Conservation (phyloP, 2,888 invertebrate species). For the Alloscopus bannaensis region DNA sequence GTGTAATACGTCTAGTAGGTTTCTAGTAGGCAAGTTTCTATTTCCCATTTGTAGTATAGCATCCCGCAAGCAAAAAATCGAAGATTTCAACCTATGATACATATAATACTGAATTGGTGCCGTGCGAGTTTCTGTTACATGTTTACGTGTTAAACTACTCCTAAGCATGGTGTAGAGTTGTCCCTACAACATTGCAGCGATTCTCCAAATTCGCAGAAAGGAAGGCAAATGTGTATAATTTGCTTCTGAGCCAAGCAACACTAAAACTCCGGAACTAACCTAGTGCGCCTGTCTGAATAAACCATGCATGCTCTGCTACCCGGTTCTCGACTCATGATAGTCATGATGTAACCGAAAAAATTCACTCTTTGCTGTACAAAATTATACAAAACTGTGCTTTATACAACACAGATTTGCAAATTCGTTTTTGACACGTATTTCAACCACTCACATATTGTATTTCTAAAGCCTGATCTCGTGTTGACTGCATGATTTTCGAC, state of each 20-base stretch:
- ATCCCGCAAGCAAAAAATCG: background rate
- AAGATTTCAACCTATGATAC: background rate
- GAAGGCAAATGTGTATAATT: background rate
- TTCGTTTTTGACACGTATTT: too few species aligned
- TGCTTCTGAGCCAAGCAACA: too few species aligned
- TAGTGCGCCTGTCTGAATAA: constrained; percentile 50
- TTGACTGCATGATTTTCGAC: constrained; percentile 48
- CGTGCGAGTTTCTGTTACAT: too few species aligned
- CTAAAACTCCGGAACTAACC: too few species aligned
- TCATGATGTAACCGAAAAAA: background rate
- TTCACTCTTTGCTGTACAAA: background rate
- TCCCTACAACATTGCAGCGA: too few species aligned
- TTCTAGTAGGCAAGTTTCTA: background rate
- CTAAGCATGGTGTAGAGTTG: too few species aligned
- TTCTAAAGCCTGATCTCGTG: constrained; percentile 48
- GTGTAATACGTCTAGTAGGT: background rate
- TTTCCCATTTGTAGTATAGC: background rate
- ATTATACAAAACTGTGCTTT: too few species aligned
- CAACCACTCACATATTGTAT: too few species aligned
- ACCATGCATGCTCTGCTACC: constrained; percentile 32
- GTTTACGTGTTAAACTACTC: too few species aligned
- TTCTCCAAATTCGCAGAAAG: constrained; percentile 22
- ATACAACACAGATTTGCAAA: too few species aligned
- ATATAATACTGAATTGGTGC: background rate
- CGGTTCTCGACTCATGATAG: constrained; percentile 26